Conservation (phyloP, 1,140 invertebrate genomes). For the Ooceraea biroi region DNA sequence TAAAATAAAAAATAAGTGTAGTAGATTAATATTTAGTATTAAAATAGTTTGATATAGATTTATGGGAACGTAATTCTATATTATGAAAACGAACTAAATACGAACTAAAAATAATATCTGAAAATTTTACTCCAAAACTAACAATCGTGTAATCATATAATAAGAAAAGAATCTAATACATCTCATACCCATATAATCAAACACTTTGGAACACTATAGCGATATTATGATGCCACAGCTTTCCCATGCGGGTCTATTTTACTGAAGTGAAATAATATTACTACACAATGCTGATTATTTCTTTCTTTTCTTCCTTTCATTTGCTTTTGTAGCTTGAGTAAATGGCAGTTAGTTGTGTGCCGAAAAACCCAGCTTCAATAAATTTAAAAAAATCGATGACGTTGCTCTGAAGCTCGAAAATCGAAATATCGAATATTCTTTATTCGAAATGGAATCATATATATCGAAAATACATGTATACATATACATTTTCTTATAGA, state of each 20-base stretch:
- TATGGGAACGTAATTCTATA: not conserved
- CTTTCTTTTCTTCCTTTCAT: not conserved
- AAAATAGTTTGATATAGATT: not conserved
- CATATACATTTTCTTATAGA: too few species aligned
- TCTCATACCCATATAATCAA: constrained; percentile 48
- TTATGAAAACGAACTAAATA: not conserved
- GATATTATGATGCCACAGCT: constrained; percentile 65
- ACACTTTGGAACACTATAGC: constrained; percentile 45
- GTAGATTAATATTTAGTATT: too few species aligned
- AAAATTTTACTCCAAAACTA: not conserved
- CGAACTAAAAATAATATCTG: not conserved
- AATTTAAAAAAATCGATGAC: too few species aligned
- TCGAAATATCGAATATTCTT: not conserved
- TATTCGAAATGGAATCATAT: too few species aligned
- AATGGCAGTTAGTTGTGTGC: not conserved
- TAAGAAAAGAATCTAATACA: constrained; percentile 5
- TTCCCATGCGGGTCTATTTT: constrained; percentile 82
- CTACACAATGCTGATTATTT: constrained; percentile 63
- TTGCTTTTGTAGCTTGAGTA: not conserved
- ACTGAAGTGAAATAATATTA: constrained; percentile 64
- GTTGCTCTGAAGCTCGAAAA: too few species aligned
- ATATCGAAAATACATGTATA: not conserved
- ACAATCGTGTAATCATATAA: not conserved
- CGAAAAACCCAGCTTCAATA: not conserved
- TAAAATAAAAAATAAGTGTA: too few species aligned